Evolutionary conservation across 2,113 vertebrate species (phyloP), one percentile per base, ranked within the genome.

Genomic region (Odocoileus hemionus): DNA sequence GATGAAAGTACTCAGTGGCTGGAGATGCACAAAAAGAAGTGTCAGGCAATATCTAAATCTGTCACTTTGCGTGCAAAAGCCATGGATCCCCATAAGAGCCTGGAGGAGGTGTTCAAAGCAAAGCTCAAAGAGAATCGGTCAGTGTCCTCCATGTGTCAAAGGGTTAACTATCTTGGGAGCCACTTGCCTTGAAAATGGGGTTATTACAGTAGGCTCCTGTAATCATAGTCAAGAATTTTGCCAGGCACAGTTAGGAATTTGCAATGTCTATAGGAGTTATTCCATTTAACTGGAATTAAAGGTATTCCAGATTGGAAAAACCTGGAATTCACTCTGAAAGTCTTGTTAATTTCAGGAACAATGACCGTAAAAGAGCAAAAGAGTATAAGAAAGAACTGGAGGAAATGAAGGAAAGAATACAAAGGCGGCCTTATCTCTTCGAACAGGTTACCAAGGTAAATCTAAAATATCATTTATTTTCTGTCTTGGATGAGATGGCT

Each of bases 381-480:
- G 99, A 99, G 47, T 99, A 99, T 98, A 99, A 95, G 98, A 99
- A 98, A 96, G 99, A 99, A 95, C 97, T 99, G 97, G 98, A 99
- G 97, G 99, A 99, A 94, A 99, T 99, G 98, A 99, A 99, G 97
- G 98, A 98, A 52, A 98, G 99, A 97, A 99, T 99, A 94, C 99
- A 98, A 70, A 98, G 98, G 74, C 99, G 99, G 84, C 99, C 99
- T 1, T 99, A 99, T 97, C 99, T 99, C 96, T 99, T 99, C 2
- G 99, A 99, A 97, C 99, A 99, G 98, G 98, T 99, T 98, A 99
- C 99, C 43, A 99, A 99, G 99, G 99, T 99, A 99, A 99, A 90
- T 79, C 25, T 30, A 89, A 82, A 80, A 43, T 70, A 39, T 43
- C 60, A 64, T 61, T 93, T 55, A 21, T 70, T 85, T 91, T 91